Evolutionary conservation across 2,888 invertebrate genomes (phyloP).

Genomic region (Harpalus rufipes): DNA sequence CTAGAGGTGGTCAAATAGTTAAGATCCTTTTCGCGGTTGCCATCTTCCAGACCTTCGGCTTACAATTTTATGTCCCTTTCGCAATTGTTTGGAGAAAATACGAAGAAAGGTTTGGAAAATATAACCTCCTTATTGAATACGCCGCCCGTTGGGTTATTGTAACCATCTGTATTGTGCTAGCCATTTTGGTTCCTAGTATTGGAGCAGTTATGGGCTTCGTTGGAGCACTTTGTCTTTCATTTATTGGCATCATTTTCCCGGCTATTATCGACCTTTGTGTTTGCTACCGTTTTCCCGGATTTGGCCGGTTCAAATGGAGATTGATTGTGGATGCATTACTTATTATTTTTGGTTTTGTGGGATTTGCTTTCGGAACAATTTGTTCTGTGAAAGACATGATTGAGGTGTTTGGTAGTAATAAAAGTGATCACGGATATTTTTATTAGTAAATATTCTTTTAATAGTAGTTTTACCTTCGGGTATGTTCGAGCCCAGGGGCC

Average conservation of each 20-base stretch:
- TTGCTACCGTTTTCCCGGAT: constrained; percentile 88
- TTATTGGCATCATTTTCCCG: constrained; percentile 94
- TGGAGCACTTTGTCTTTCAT: constrained; percentile 94
- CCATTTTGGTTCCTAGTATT: constrained; percentile 91
- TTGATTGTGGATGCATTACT: constrained; percentile 87
- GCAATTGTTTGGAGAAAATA: constrained; percentile 95
- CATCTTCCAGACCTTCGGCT: constrained; percentile 95
- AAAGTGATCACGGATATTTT: too few relatives aligned
- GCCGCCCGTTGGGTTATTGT: constrained; percentile 84
- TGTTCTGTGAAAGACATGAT: background rate
- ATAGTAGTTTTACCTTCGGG: too few relatives aligned
- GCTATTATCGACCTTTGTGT: constrained; percentile 93
- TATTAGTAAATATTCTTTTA: too few relatives aligned
- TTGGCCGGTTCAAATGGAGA: constrained; percentile 87
- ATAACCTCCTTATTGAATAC: constrained; percentile 87
- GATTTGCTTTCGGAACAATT: constrained; percentile 86
- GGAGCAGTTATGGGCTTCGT: constrained; percentile 95
- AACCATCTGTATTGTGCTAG: constrained; percentile 80
- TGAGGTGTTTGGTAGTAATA: background rate
- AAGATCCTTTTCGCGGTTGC: constrained; percentile 92
- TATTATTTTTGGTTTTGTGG: constrained; percentile 86
- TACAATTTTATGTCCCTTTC: constrained; percentile 99
- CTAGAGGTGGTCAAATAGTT: constrained; percentile 87
- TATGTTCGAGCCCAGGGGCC: too few relatives aligned
- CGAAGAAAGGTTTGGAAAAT: constrained; percentile 84